Percentiles rank a stretch among this genome's conserved stretches.
Evolutionary conservation across 2,797 vertebrate genomes (phyloP).

Genomic region (Caiman crocodilus): DNA sequence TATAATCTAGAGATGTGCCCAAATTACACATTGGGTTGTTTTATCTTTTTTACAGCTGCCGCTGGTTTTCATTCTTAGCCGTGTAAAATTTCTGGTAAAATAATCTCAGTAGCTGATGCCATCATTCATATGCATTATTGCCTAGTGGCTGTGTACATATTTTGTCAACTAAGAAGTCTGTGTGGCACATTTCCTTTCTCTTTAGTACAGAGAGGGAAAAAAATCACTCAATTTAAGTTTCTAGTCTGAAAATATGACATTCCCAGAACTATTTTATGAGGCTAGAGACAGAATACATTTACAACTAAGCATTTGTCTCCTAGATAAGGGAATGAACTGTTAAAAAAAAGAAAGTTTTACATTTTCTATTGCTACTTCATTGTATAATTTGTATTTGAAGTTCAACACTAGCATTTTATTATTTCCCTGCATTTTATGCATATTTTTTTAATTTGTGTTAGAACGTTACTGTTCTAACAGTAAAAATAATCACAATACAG

Average conservation of each 20-base stretch:
- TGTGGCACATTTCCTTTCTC: neutral
- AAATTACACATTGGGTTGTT: neutral
- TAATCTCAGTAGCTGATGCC: neutral
- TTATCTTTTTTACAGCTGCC: neutral
- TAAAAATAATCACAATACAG: neutral
- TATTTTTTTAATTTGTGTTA: neutral
- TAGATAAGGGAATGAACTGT: neutral
- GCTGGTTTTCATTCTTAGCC: conserved; percentile 3
- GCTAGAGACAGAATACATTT: neutral
- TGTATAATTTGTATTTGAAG: neutral
- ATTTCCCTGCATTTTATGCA: neutral
- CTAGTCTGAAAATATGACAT: neutral
- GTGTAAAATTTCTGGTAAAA: conserved; percentile 25
- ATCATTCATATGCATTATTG: neutral
- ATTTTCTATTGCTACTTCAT: neutral
- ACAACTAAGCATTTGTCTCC: neutral
- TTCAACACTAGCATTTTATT: neutral
- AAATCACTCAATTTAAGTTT: neutral
- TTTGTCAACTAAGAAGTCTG: neutral
- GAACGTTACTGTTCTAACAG: neutral
- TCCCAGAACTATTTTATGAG: neutral
- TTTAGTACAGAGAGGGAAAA: neutral
- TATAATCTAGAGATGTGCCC: neutral
- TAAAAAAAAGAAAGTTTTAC: neutral
- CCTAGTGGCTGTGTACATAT: neutral